Base-by-base conservation (phyloP, 2,888 invertebrate genomes). In the Orchesella flavescens region DNA sequence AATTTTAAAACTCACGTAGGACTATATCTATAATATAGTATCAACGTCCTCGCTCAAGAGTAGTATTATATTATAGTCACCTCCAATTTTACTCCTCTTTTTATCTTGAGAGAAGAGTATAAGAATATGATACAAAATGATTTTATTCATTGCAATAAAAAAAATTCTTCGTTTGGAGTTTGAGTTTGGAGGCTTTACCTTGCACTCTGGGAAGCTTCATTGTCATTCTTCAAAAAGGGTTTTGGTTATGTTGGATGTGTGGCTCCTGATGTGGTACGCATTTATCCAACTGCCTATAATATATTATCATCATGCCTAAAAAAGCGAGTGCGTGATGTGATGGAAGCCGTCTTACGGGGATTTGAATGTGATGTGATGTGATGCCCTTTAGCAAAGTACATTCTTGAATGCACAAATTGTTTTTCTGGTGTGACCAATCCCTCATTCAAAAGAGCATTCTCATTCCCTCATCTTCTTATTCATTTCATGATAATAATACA, bases 371-470 rank as follows among this genome's bases (percentile, higher is more conserved):
- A 9, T 10, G 13, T 55, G 21, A 21, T 66, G 43, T 68, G 46
- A 77, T 77, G 59, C 77, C 77, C 77, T 59, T 15, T 69, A 61
- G 77, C 77, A 23, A 77, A 59, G 24, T 69, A 69, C 34, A 66
- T 69, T 59, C 69, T 59, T 77, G 12, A 19, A 72, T 59, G 57
- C 57, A 66, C 57, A 76, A 76, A 76, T 76, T 76, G 59, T 68
- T 71, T 78, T 49, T 75, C 65, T 66, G 19, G 53, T 71, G 71
- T 63, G 78, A 71, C 78, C 78, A 78, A 78, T 21, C 78, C 77
- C 71, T 53, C n/a, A 71, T 71, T 71, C 9, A 78, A 71, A 46
- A 65, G 21, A 71, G 55, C 46, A 55, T 53, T 13, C 17, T 13
- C 15, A 43, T 15, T 13, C 10, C 9, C 61, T 10, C n/a, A 69